Evolutionary conservation across 2,888 invertebrate species (phyloP), one percentile per base, ranked within the genome.

Genomic region (Pristionchus maxplancki): DNA sequence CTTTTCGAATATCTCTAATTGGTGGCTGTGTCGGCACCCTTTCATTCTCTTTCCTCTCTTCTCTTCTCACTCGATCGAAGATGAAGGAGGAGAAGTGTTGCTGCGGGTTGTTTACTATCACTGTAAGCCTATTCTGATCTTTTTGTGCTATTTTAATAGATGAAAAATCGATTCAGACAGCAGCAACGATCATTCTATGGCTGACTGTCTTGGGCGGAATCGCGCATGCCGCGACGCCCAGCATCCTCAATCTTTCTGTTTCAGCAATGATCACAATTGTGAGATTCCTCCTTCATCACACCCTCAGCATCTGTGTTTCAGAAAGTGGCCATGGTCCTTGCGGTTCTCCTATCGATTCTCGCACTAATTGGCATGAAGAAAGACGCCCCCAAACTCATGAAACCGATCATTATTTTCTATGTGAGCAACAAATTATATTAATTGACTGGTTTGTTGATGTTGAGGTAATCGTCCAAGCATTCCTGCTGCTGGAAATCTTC

Each of bases 61-160:
- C 28, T 4, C 17, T 17, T 34, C 31, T 34, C 31, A 31, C 67
- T 20, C 37, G 9, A 20, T 17, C 31, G 37, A 37, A 40, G 74
- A 78, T 78, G 74, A 44, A 40, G 44, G 74, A 78, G 15, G 74
- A 44, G 74, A 78, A 78, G n/a, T 78, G 74, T 20, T 78, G 74
- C 74, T 78, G 74, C 20, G 71, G 71, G 3, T 37, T 37, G 2
- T 37, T 78, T 24, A 40, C 37, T 37, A 78, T 44, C 44, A 44
- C 44, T 1, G 74, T 40, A 20, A 78, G 15, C 15, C 31, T 71
- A 15, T n/a, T n/a, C n/a, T 44, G 28, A 64, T 62, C 17, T 48
- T 1, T 8, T 48, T 48, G 1, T 1, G 11, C 4, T 15, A 48
- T 48, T 48, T 13, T 9, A 48, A 48, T 48, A 53, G 13, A 53